Evolutionary conservation across 1,140 invertebrate species (phyloP).

Genomic region (Alviniconcha marisindica): DNA sequence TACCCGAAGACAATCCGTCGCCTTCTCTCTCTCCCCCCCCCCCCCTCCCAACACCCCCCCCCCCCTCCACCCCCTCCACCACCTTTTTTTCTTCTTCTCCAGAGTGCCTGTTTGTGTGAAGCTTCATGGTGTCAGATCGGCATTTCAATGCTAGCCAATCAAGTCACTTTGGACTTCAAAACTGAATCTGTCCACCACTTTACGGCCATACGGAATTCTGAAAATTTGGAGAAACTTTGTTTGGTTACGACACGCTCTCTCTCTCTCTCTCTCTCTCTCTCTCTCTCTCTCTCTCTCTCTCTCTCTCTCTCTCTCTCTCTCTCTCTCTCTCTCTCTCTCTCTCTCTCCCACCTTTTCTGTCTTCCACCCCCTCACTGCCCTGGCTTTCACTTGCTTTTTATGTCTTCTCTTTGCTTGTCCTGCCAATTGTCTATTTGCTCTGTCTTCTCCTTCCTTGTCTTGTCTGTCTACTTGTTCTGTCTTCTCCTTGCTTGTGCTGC

Average conservation of each 20-base stretch:
- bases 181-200: neutral
- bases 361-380: neutral
- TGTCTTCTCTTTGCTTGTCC: neutral
- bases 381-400: neutral
- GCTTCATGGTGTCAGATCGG: neutral
- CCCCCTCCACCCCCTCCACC: too few species aligned
- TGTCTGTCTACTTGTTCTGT: too few species aligned
- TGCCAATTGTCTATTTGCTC: neutral
- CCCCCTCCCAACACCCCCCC: too few species aligned
- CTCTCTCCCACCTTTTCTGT: neutral
- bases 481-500: too few species aligned
- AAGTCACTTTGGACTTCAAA: neutral
- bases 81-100: too few species aligned
- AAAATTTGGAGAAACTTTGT: neutral
- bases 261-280: slow-evolving; percentile 3
- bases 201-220: neutral
- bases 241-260: too few species aligned
- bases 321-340: slow-evolving; percentile 3
- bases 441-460: neutral
- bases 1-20: too few species aligned
- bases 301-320: slow-evolving; percentile 3
- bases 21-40: too few species aligned
- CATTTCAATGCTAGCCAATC: neutral
- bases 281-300: neutral
- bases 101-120: too few species aligned